Conservation (phyloP, 2,113 vertebrate genomes). For the Pterocles orientalis region DNA sequence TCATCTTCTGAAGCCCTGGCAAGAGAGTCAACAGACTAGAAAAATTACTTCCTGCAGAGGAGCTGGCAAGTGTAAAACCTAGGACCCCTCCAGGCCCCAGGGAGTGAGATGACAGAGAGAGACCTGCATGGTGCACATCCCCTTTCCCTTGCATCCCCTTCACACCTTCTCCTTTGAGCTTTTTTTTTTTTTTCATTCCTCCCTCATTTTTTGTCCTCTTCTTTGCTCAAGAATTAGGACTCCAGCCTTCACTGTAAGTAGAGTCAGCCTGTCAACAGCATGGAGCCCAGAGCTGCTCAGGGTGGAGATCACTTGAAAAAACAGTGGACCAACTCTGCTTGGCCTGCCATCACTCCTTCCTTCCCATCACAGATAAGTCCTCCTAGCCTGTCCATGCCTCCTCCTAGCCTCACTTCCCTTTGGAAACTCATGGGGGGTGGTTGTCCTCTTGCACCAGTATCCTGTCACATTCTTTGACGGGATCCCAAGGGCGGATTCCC, state of each 20-base stretch:
- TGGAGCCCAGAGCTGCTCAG: not conserved
- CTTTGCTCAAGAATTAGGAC: not conserved
- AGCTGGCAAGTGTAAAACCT: not conserved
- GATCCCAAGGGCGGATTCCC: not conserved
- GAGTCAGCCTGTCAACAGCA: not conserved
- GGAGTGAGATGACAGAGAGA: not conserved
- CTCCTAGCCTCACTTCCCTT: not conserved
- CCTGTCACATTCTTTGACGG: not conserved
- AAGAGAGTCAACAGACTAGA: conserved; percentile 61
- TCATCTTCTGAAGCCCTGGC: conserved; percentile 69
- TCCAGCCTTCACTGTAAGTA: not conserved
- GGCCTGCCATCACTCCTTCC: not conserved
- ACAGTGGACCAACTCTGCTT: not conserved
- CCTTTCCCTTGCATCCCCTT: not conserved
- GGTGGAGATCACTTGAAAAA: not conserved
- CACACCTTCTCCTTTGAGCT: not conserved
- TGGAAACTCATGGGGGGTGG: not conserved
- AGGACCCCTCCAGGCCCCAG: not conserved
- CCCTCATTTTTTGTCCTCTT: not conserved
- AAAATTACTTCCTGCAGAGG: conserved; percentile 36
- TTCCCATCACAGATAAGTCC: not conserved
- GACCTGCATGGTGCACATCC: not conserved
- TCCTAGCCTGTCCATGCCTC: not conserved
- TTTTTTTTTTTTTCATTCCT: not conserved
- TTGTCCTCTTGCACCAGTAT: not conserved